Conservation (phyloP, 2,797 vertebrate genomes). For the Phoebastria nigripes region DNA sequence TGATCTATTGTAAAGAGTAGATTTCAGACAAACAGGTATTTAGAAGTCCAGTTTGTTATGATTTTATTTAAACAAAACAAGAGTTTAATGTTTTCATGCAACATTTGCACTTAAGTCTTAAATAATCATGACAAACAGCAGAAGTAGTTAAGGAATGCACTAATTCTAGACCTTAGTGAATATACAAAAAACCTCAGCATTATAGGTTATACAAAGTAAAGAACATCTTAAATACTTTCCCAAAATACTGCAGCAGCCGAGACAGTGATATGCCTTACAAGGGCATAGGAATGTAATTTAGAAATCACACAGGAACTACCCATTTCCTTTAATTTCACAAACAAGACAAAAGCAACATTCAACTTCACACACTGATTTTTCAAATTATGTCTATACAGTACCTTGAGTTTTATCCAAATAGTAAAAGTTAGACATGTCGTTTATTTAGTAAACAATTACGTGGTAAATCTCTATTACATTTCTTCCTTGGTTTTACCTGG, state of each 20-base stretch:
- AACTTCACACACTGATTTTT: slow-evolving; percentile 72
- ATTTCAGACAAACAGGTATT: slow-evolving; percentile 60
- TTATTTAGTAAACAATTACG: slow-evolving; percentile 89
- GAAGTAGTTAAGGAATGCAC: slow-evolving; percentile 58
- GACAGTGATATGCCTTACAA: slow-evolving; percentile 75
- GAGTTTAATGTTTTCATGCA: slow-evolving; percentile 69
- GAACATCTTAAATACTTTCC: slow-evolving; percentile 62
- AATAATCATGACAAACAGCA: slow-evolving; percentile 70
- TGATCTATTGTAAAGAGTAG: slow-evolving; percentile 69
- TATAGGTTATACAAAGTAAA: slow-evolving; percentile 69
- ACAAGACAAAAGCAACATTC: slow-evolving; percentile 75
- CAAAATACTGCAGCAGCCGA: slow-evolving; percentile 82
- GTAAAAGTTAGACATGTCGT: slow-evolving; percentile 65
- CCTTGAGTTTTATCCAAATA: slow-evolving; percentile 83
- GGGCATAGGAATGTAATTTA: slow-evolving; percentile 85
- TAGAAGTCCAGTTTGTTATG: slow-evolving; percentile 60
- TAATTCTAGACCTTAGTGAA: slow-evolving; percentile 51
- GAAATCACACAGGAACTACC: slow-evolving; percentile 77
- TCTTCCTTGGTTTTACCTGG: slow-evolving; percentile 77
- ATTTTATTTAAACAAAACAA: slow-evolving; percentile 73
- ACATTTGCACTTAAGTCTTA: slow-evolving; percentile 67
- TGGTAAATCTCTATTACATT: slow-evolving; percentile 79
- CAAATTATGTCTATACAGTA: slow-evolving; percentile 78
- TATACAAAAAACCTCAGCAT: slow-evolving; percentile 69
- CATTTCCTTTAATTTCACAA: slow-evolving; percentile 74